Conservation (phyloP, 2,113 vertebrate genomes). For the Psittacara wagleri region DNA sequence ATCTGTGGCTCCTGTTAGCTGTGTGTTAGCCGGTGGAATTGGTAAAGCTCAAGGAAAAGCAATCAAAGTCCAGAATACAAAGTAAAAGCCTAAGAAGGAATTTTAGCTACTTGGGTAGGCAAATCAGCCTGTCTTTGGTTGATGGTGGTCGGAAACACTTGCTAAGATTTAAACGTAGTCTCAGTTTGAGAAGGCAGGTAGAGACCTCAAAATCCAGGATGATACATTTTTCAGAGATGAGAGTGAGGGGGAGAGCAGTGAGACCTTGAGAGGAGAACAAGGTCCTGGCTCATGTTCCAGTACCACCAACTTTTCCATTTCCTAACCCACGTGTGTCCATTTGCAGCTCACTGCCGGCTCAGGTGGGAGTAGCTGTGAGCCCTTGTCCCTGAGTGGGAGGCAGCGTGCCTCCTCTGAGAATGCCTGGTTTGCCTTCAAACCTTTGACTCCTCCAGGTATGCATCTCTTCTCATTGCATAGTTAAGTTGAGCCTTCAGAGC, state of each 20-base stretch:
- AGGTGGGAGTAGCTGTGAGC: rapidly evolving
- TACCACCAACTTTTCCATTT: neutral
- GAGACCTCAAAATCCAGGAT: neutral
- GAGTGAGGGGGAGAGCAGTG: neutral
- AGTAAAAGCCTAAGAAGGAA: neutral
- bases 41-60: rapidly evolving
- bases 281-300: neutral
- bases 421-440: neutral
- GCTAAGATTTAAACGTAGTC: neutral
- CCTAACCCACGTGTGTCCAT: rapidly evolving
- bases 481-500: neutral
- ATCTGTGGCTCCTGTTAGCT: rapidly evolving
- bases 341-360: neutral
- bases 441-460: rapidly evolving
- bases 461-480: rapidly evolving
- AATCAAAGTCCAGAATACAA: neutral
- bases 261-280: neutral
- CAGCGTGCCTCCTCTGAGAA: neutral
- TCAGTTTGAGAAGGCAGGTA: neutral
- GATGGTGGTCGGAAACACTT: neutral
- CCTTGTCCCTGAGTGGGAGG: neutral
- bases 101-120: neutral
- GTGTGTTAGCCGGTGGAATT: rapidly evolving
- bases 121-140: neutral
- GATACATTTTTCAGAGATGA: neutral